These are phyloP conservation scores for Lutjanus argentimaculatus DNA, from an alignment of 2,797 vertebrate species.

Conservation along the genomic window DNA sequence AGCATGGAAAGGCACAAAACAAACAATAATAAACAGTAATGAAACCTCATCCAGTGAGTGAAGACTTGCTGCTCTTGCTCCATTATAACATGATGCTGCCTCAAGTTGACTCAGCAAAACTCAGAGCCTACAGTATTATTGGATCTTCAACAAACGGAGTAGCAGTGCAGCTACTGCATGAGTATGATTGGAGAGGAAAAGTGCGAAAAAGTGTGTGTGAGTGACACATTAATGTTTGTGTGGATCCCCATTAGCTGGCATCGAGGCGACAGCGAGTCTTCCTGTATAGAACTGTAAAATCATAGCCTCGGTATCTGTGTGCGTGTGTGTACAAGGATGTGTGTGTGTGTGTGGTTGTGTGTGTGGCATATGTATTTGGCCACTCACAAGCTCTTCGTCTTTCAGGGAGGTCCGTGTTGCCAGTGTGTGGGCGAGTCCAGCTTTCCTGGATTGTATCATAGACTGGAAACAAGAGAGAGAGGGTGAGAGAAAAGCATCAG, in stretches of 20 bases:
- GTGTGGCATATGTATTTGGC: constrained; percentile 13
- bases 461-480: constrained; percentile 84
- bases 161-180: constrained; percentile 12
- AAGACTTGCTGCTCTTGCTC: neutral
- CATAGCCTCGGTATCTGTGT: neutral
- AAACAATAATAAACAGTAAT: constrained; percentile 30
- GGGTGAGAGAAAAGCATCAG: neutral
- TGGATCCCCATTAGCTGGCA: constrained; percentile 15
- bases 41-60: neutral
- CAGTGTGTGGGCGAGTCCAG: constrained; percentile 93
- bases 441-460: constrained; percentile 96
- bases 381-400: constrained; percentile 96
- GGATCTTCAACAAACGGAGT: constrained; percentile 10
- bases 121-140: constrained; percentile 5
- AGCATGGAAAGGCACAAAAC: neutral
- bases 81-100: constrained; percentile 21
- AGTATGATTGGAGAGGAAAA: neutral
- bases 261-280: neutral
- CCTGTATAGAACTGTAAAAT: neutral
- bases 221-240: constrained; percentile 1
- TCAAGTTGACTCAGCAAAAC: constrained; percentile 45
- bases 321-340: constrained; percentile 4
- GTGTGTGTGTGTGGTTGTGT: constrained; percentile 17
- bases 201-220: neutral
- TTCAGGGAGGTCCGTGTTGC: constrained; percentile 94